These are phyloP conservation scores for Petrolisthes cinctipes DNA, from an alignment of 2,888 invertebrate genomes.

Conservation along the genomic window DNA sequence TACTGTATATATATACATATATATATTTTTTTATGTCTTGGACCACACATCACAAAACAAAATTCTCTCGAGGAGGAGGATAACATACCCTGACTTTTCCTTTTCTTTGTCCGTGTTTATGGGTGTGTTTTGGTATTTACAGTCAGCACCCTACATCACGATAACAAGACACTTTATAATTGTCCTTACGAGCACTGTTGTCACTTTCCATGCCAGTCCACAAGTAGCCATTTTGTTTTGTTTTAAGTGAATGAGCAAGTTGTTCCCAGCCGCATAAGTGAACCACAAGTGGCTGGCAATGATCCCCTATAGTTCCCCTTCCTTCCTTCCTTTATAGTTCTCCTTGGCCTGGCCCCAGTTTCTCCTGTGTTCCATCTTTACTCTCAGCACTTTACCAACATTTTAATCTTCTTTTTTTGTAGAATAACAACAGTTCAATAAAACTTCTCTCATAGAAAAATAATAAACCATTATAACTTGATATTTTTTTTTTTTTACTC, in stretches of 20 bases:
- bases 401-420: conserved; percentile 47
- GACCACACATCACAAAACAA: conserved; percentile 27
- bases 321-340: background rate
- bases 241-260: conserved; percentile 61
- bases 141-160: conserved; percentile 8
- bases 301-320: conserved; percentile 43
- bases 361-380: conserved; percentile 58
- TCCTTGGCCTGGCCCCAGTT: conserved; percentile 44
- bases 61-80: background rate
- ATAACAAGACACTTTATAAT: background rate
- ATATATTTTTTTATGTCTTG: conserved; percentile 3
- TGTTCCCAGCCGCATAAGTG: conserved; percentile 60
- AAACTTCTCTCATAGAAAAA: conserved; percentile 64
- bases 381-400: conserved; percentile 46
- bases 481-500: conserved; percentile 47
- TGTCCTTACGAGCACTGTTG: conserved; percentile 1
- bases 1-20: conserved; percentile 12
- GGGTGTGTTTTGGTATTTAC: conserved; percentile 29
- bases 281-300: conserved; percentile 59
- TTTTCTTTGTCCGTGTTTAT: conserved; percentile 18
- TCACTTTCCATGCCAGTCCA: conserved; percentile 56
- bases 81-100: conserved; percentile 24
- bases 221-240: conserved; percentile 45
- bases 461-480: conserved; percentile 64
- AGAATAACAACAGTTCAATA: conserved; percentile 62